Evolutionary conservation across 2,888 invertebrate genomes (phyloP), one percentile per base, ranked within the genome.

Genomic region (Platypus cylindrus): DNA sequence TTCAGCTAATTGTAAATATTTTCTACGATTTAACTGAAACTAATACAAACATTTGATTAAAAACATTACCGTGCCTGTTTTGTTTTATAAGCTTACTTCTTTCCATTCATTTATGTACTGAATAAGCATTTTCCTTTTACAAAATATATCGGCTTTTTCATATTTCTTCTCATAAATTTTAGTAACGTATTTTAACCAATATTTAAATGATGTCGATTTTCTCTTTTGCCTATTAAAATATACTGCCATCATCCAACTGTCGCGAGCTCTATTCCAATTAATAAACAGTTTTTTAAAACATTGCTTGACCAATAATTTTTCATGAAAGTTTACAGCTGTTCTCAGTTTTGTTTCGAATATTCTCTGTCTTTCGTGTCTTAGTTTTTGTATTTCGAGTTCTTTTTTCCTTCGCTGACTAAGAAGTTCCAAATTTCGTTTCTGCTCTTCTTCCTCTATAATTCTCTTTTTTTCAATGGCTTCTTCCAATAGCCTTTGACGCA

Each of bases 1-100:
- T 35, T 71, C 68, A 3, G 84, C 82, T 1, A 79, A 78, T 62
- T 78, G 75, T 49, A 65, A 63, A 53, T 75, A 73, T 43, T 70
- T 60, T 23, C 64, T 57, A 36, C 59, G 63, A 26, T 62, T 59
- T 33, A 60, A 49, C 35, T 64, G 61, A 38, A 62, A 56, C 71
- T 72, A 49, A 62, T 15, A 27, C 9, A 24, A 7, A 11, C 3
- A 24, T 24, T 24, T 11, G 20, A 20, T 24, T 24, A 5, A 5
- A 5, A 24, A n/a, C 24, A 24, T 5, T 11, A 5, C 24, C 12
- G n/a, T 9, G n/a, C 24, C n/a, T n/a, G n/a, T n/a, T n/a, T n/a
- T n/a, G n/a, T n/a, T n/a, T n/a, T n/a, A n/a, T n/a, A n/a, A 24
- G 45, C 37, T 53, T 50, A 73, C 71, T 54, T 54, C 49, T 47